Evolutionary conservation across 2,888 invertebrate genomes (phyloP), one percentile per base, ranked within the genome.

Genomic region (Caenorhabditis auriculariae): DNA sequence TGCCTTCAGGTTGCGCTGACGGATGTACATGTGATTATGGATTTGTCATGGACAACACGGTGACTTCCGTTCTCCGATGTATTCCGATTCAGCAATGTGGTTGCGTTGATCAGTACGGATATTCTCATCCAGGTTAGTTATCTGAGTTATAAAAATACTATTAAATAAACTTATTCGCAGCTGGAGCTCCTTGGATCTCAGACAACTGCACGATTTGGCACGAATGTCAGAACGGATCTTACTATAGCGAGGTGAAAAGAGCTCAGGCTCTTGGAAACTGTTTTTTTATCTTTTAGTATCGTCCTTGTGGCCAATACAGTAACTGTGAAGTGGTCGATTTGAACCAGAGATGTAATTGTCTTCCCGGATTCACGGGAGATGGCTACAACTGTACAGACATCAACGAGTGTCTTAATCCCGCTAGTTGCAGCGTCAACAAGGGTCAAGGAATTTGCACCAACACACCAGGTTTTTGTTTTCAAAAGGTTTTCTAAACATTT

Each of bases 381-480:
- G 67, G 67, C 45, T 61, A 69, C 58, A 66, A 65, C 27, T 74
- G 74, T 38, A 67, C 63, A 2, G 72, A 74, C 45, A 67, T 74
- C 51, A 60, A 74, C 42, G 70, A 72, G 41, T 74, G 74, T 48
- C 58, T 64, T 1, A 58, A 64, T 6, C 53, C 51, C 83, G 24
- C 82, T 79, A 54, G 87, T 86, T 63, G 64, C 29, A n/a, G n/a
- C n/a, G n/a, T n/a, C n/a, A n/a, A n/a, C n/a, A n/a, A n/a, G n/a
- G 63, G 64, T 5, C 75, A 86, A 65, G 90, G 90, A 23, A 85
- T 83, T 39, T 93, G 93, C 82, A 83, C 86, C 66, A 91, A 92
- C 83, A 84, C 86, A n/a, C 86, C 62, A 1, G n/a, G n/a, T n/a
- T n/a, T 63, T 63, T 32, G 17, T 21, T 9, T 21, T 6, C 6